A percentile compares a stretch with the other conserved stretches of the same genome.
These are phyloP conservation scores for Sphaerophoria taeniata DNA, from an alignment of 2,888 invertebrate species.

Conservation along the genomic window DNA sequence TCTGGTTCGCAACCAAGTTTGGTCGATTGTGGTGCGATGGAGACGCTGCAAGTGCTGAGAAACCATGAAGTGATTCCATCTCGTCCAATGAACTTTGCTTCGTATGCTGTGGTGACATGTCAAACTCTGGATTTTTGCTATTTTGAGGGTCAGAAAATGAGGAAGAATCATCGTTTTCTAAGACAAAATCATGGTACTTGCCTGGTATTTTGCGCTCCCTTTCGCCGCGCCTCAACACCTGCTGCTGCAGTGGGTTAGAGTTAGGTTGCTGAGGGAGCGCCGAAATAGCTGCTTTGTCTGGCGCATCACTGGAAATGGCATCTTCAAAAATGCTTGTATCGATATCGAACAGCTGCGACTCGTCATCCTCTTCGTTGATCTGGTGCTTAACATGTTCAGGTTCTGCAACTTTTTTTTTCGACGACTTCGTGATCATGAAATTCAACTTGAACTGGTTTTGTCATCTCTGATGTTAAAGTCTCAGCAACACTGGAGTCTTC, in stretches of 20 bases:
- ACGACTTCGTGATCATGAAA: background rate
- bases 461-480: background rate
- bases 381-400: background rate
- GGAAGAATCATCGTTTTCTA: conserved; percentile 10
- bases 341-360: background rate
- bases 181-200: conserved; percentile 10
- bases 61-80: conserved; percentile 15
- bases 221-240: conserved; percentile 26
- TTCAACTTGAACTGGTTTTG: conserved; percentile 1
- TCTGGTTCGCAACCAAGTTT: background rate
- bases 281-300: background rate
- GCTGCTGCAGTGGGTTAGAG: conserved; percentile 11
- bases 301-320: background rate
- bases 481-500: background rate
- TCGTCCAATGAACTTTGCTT: background rate
- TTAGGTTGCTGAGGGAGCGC: conserved; percentile 18
- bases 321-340: conserved; percentile 4
- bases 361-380: conserved; percentile 1
- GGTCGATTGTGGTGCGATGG: conserved; percentile 14
- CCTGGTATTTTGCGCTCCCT: conserved; percentile 21
- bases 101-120: conserved; percentile 1
- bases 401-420: background rate
- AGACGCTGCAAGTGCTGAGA: conserved; percentile 10
- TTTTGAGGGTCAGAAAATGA: background rate
- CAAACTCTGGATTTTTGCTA: background rate